Conservation (phyloP, 1,140 invertebrate genomes). For the Hirudo medicinalis region DNA sequence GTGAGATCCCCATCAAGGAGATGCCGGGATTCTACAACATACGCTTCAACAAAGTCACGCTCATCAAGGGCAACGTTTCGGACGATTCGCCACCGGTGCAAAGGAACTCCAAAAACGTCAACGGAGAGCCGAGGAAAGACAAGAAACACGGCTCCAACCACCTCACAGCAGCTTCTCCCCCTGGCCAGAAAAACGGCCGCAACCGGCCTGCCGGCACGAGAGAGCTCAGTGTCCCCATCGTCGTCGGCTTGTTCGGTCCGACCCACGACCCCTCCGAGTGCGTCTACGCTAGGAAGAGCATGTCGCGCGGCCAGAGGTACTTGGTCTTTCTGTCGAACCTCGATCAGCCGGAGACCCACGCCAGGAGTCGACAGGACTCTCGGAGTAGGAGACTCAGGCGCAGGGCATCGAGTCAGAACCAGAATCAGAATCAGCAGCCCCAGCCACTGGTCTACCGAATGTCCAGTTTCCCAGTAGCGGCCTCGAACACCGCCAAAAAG, state of each 20-base stretch:
- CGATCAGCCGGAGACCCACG: neutral
- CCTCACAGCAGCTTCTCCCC: neutral
- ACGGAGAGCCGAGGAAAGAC: neutral
- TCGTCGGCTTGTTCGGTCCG: conserved; percentile 3
- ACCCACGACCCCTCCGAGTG: neutral
- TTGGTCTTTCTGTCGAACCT: neutral
- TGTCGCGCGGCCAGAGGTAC: neutral
- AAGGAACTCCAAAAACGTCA: neutral
- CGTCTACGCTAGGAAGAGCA: neutral
- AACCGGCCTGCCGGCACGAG: neutral
- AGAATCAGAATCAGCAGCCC: neutral
- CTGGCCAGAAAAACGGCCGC: neutral
- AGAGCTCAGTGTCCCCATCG: neutral
- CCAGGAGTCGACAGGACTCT: neutral
- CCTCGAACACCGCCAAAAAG: too few relatives aligned
- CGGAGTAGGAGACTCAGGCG: neutral
- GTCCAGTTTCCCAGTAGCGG: neutral
- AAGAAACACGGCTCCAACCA: neutral
- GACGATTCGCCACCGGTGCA: neutral
- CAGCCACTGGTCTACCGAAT: neutral
- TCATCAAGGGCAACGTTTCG: conserved; percentile 1
- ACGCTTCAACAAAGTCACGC: neutral
- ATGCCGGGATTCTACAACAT: conserved; percentile 3
- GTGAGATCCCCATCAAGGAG: neutral
- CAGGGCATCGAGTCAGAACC: neutral